Base-by-base conservation (phyloP, 1,140 invertebrate species). In the Pseudomyrmex dendroicus region DNA sequence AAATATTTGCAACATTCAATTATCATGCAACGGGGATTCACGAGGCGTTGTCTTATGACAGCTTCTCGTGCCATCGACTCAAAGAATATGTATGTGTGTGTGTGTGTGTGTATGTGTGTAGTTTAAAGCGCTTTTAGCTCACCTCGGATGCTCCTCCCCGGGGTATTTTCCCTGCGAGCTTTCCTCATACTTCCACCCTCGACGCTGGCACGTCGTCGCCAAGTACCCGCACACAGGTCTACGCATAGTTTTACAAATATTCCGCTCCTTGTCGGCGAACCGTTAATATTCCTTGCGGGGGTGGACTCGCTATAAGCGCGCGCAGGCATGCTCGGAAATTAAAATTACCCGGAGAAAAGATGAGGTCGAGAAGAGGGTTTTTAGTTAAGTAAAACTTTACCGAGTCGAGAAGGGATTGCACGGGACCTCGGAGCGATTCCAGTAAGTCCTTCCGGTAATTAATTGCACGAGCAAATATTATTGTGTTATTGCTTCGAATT, bases 181-280 rank as follows among this genome's bases (percentile, higher is more conserved):
- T 35, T 90, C 91, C 90, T 91, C 90, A 90, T 90, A 90, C 87
- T 89, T 87, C 89, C 86, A 85, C 25, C 87, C 88, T 88, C 89
- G 48, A 35, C 83, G 76, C 78, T 78, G 86, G 86, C 83, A 87
- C 87, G 86, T 85, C 87, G 89, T 89, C 87, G 84, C 85, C 84
- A 89, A 91, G 85, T 87, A 88, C 89, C 89, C 77, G 35, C 35
- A 35, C 89, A 88, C 84, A 87, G 90, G 35, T 35, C 90, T 84
- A 90, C 89, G 91, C 92, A 93, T 93, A 93, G 91, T 93, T 93
- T 93, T 92, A 92, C 91, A 91, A 93, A 93, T 92, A 94, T 93
- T 93, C 90, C 85, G 70, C 82, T 82, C 87, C 89, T 90, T 91
- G 86, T 91, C 84, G 88, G 68, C 82, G 82, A 86, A 70, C 87